Evolutionary conservation across 2,113 vertebrate species (phyloP).

Genomic region (Ageneiosus marmoratus): DNA sequence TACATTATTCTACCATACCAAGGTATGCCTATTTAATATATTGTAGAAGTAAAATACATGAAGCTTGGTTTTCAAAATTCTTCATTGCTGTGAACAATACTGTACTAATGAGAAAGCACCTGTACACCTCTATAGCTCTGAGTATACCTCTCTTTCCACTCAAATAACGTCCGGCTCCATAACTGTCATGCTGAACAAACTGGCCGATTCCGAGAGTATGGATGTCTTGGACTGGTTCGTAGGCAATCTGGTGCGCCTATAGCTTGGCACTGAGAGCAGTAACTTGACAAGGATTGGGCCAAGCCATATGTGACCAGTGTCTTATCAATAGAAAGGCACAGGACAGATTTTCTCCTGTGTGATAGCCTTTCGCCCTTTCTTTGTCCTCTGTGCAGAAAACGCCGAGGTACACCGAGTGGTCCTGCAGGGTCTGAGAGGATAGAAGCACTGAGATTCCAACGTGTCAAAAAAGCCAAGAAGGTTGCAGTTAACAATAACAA

Average conservation of each 20-base stretch:
- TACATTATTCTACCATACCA: slow-evolving; percentile 28
- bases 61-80: slow-evolving; percentile 21
- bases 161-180: slow-evolving; percentile 47
- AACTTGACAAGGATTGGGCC: slow-evolving; percentile 56
- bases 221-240: slow-evolving; percentile 42
- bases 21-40: slow-evolving; percentile 24
- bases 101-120: background rate
- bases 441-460: slow-evolving; percentile 97
- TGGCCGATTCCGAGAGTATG: slow-evolving; percentile 44
- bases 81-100: background rate
- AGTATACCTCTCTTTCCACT: slow-evolving; percentile 49
- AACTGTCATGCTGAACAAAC: slow-evolving; percentile 43
- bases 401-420: slow-evolving; percentile 72
- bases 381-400: slow-evolving; percentile 75
- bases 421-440: slow-evolving; percentile 98
- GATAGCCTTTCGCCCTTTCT: slow-evolving; percentile 59
- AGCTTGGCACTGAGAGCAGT: slow-evolving; percentile 63
- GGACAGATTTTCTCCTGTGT: slow-evolving; percentile 54
- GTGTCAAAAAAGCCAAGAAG: slow-evolving; percentile 98
- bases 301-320: slow-evolving; percentile 59
- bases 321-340: slow-evolving; percentile 54
- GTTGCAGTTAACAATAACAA: slow-evolving; percentile 90
- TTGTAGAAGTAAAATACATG: background rate
- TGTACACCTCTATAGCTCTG: slow-evolving; percentile 5
- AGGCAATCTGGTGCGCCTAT: slow-evolving; percentile 64